A percentile compares a stretch with the other conserved stretches of the same genome.
phyloP scores from a whole-genome alignment of 2,113 vertebrate species.

The Malurus melanocephalus region DNA sequence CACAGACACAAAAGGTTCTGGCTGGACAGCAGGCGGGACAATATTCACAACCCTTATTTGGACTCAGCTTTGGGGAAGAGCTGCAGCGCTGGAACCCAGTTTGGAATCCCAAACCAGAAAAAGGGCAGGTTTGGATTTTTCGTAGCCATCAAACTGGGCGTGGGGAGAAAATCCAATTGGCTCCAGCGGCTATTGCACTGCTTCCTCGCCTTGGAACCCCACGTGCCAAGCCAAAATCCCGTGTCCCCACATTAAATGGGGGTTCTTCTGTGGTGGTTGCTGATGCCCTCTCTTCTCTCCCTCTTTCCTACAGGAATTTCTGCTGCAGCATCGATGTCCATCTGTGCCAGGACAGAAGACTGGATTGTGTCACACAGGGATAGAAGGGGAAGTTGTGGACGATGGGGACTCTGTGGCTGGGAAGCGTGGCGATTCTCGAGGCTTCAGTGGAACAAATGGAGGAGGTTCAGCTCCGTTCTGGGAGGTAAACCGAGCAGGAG shows the following conservation, averaged over 20 bases:
- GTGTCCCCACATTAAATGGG: accelerated
- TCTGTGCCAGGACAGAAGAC: accelerated
- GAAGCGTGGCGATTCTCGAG: accelerated
- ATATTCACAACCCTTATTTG: neutral
- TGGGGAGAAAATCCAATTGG: accelerated
- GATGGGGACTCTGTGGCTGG: accelerated
- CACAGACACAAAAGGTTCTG: neutral
- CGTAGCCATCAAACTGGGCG: no score
- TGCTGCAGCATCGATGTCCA: neutral
- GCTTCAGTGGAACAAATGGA: accelerated
- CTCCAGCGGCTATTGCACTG: accelerated
- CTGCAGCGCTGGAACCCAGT: accelerated
- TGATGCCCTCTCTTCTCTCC: neutral
- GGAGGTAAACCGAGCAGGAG: neutral
- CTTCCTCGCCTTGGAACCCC: neutral
- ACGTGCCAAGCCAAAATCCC: accelerated
- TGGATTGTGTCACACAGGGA: accelerated
- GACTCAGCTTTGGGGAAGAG: neutral
- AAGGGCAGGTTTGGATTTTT: neutral
- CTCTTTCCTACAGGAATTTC: neutral
- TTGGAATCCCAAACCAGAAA: neutral
- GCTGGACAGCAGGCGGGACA: accelerated
- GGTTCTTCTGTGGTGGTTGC: neutral
- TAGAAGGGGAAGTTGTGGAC: neutral
- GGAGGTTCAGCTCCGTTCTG: neutral